Evolutionary conservation across 2,797 vertebrate genomes (phyloP).

Genomic region (Bovichtus diacanthus): DNA sequence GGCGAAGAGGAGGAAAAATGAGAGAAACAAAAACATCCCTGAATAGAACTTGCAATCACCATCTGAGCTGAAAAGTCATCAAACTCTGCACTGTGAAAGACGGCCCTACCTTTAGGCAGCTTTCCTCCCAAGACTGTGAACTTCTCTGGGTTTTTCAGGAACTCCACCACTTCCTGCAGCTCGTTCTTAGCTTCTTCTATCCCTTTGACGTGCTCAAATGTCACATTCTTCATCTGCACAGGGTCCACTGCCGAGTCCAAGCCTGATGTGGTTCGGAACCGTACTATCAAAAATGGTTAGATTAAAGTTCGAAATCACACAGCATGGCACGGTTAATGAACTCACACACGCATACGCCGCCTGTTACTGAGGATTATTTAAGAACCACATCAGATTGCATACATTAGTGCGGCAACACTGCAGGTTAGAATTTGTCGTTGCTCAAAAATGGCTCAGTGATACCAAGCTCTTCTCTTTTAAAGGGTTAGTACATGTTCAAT

Average conservation of each 20-base stretch:
- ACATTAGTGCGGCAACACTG: not conserved
- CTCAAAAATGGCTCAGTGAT: not conserved
- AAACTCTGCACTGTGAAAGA: not conserved
- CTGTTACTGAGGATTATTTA: not conserved
- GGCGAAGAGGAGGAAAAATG: not conserved
- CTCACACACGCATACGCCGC: conserved; percentile 19
- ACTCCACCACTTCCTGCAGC: conserved; percentile 98
- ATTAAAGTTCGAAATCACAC: conserved; percentile 84
- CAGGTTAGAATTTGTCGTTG: not conserved
- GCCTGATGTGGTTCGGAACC: conserved; percentile 96
- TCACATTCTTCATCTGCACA: conserved; percentile 97
- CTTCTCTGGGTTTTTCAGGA: conserved; percentile 96
- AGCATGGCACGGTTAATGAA: conserved; percentile 52
- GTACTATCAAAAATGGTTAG: conserved; percentile 89
- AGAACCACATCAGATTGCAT: not conserved
- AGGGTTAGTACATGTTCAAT: not conserved
- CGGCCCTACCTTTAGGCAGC: conserved; percentile 93
- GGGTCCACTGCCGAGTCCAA: conserved; percentile 97
- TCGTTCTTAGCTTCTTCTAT: conserved; percentile 98
- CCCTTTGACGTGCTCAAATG: conserved; percentile 97
- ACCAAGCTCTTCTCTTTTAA: not conserved
- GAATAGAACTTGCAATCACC: not conserved
- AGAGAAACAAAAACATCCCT: not conserved
- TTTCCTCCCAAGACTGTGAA: conserved; percentile 97
- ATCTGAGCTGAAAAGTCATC: not conserved